Percentiles rank a stretch among this genome's conserved stretches.
phyloP scores from a whole-genome alignment of 64 coral and sea anemone genomes.

The Porites australiensis region DNA sequence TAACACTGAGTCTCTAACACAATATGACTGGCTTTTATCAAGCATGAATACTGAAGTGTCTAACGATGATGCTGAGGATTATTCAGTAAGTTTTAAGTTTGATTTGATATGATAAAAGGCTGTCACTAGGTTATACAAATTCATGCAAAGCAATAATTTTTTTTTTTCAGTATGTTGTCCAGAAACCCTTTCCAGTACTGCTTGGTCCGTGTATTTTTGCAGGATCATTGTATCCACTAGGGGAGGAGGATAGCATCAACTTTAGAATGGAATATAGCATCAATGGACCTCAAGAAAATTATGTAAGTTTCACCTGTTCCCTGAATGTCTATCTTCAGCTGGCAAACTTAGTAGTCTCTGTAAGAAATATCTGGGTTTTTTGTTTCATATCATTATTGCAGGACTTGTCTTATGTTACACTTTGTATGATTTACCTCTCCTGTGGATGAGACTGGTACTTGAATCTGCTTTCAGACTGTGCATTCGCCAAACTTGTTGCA shows the following conservation, averaged over 20 bases:
- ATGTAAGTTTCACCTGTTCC: slow-evolving; percentile 38
- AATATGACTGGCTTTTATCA: slow-evolving; percentile 67
- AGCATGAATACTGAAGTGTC: slow-evolving; percentile 7
- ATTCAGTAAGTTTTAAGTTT: slow-evolving; percentile 25
- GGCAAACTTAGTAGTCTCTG: no score
- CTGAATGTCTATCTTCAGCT: background rate
- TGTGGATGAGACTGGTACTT: no score
- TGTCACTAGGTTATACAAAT: background rate
- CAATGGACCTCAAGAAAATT: slow-evolving; percentile 62
- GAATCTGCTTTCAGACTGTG: no score
- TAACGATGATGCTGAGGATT: slow-evolving; percentile 32
- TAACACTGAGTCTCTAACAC: slow-evolving; percentile 46
- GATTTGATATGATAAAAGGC: background rate
- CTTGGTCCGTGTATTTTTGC: slow-evolving; percentile 78
- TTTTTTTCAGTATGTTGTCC: slow-evolving; percentile 54
- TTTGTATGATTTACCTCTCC: no score
- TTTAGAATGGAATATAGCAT: slow-evolving; percentile 80
- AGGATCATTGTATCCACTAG: slow-evolving; percentile 69
- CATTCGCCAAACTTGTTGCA: no score
- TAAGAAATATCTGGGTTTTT: no score
- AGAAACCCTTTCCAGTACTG: slow-evolving; percentile 68
- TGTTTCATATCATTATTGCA: no score
- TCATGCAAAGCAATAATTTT: background rate
- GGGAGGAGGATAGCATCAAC: slow-evolving; percentile 28
- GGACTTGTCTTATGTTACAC: no score